These are phyloP conservation scores for Neopelma chrysocephalum DNA, from an alignment of 2,797 vertebrate genomes.

Conservation along the genomic window DNA sequence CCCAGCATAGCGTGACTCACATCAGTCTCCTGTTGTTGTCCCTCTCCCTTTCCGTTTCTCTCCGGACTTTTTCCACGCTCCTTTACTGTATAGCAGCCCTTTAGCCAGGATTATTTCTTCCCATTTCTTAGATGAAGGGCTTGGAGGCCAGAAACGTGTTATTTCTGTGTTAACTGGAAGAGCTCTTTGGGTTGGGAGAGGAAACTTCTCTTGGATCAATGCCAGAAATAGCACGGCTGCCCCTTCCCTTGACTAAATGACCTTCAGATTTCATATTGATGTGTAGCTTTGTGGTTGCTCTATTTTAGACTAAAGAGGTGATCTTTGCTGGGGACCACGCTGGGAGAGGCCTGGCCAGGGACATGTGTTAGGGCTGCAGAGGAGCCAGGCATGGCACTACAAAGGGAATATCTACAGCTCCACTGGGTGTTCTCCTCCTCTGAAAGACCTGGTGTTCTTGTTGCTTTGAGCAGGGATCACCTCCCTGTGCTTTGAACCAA, in stretches of 20 bases:
- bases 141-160: not conserved
- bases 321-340: not conserved
- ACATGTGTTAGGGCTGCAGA: not conserved
- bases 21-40: not conserved
- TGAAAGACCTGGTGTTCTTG: not conserved
- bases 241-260: constrained; percentile 20
- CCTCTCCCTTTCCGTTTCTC: not conserved
- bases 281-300: not conserved
- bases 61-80: not conserved
- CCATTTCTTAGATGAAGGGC: not conserved
- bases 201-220: not conserved
- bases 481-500: not conserved
- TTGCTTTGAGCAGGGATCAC: not conserved
- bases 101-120: not conserved
- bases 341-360: not conserved
- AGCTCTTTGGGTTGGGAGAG: not conserved
- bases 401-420: not conserved
- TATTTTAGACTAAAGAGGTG: not conserved
- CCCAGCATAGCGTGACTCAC: fast-evolving
- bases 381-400: not conserved
- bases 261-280: constrained; percentile 30
- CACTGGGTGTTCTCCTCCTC: not conserved
- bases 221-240: not conserved
- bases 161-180: not conserved
- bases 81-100: not conserved